Conservation (phyloP, 2,888 invertebrate species). For the Pharmacophagus antenor region DNA sequence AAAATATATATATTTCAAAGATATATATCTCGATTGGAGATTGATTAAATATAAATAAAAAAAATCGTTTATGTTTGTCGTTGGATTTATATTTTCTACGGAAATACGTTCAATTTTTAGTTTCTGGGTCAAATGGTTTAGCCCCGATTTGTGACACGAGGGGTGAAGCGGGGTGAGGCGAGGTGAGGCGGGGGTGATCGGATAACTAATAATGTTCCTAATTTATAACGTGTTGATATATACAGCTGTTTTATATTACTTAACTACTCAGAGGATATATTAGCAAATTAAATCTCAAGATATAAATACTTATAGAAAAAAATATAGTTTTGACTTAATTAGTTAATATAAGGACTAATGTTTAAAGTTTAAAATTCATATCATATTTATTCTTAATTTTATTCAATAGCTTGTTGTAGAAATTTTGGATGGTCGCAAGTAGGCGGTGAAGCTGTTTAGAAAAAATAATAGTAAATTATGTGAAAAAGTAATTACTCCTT, state of each 20-base stretch:
- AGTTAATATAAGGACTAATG: too few relatives aligned
- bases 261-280: too few relatives aligned
- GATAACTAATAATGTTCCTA: constrained; percentile 19
- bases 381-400: too few relatives aligned
- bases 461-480: too few relatives aligned
- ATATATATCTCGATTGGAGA: background rate
- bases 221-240: constrained; percentile 25
- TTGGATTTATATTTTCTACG: background rate
- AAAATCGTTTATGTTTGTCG: background rate
- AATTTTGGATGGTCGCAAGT: too few relatives aligned
- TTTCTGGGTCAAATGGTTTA: constrained; percentile 23
- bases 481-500: too few relatives aligned
- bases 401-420: too few relatives aligned
- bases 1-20: background rate
- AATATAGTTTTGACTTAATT: too few relatives aligned
- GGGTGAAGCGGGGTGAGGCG: constrained; percentile 23
- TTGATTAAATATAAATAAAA: background rate
- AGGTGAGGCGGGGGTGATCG: constrained; percentile 17
- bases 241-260: background rate
- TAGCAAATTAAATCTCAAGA: background rate
- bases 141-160: constrained; percentile 23
- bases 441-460: too few relatives aligned
- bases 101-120: constrained; percentile 8
- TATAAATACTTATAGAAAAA: too few relatives aligned
- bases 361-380: too few relatives aligned